Evolutionary conservation across 2,113 vertebrate species (phyloP).

Genomic region (Lasiurus borealis): DNA sequence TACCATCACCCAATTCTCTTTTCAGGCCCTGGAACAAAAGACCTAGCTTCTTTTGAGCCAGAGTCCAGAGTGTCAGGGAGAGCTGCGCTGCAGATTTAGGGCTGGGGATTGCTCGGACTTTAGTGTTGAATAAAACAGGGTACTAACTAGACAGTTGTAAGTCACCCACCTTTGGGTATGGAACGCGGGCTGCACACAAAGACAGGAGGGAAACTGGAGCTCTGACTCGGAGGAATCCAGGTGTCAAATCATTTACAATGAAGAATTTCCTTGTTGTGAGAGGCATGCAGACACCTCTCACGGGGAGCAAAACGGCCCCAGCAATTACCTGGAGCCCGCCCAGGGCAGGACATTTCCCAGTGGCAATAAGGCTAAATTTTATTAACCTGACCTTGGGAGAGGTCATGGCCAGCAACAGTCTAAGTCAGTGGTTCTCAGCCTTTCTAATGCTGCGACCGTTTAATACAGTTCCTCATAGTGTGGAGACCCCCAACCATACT

Average conservation of each 20-base stretch:
- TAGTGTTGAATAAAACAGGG: too few species aligned
- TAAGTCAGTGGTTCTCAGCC: too few species aligned
- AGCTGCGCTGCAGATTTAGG: not conserved
- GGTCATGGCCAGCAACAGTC: not conserved
- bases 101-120: not conserved
- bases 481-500: too few species aligned
- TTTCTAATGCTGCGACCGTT: too few species aligned
- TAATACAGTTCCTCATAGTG: too few species aligned
- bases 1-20: not conserved
- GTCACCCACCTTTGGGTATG: not conserved
- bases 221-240: not conserved
- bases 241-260: not conserved
- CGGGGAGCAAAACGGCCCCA: not conserved
- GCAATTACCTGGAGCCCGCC: not conserved
- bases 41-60: not conserved
- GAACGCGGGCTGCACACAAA: not conserved
- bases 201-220: not conserved
- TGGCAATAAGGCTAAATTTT: constrained; percentile 13
- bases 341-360: not conserved
- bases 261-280: not conserved
- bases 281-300: not conserved
- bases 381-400: not conserved
- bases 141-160: not conserved
- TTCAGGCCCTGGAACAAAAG: not conserved
- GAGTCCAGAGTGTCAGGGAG: not conserved